Conservation (phyloP, 2,797 vertebrate species). For the Tauraco hartlaubi region DNA sequence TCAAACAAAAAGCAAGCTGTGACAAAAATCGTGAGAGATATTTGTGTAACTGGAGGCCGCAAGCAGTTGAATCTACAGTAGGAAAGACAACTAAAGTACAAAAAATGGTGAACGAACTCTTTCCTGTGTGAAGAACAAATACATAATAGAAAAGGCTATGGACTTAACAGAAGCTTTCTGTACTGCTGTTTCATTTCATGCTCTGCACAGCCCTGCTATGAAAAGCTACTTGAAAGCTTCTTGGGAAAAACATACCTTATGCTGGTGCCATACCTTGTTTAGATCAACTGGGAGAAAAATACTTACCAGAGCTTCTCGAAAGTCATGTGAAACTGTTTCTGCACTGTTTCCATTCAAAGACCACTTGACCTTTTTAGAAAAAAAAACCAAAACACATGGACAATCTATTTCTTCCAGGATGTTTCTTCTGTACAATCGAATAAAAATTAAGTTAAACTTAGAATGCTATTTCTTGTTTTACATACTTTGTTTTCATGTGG, state of each 20-base stretch:
- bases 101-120: background rate
- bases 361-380: constrained; percentile 41
- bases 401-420: background rate
- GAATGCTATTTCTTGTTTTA: background rate
- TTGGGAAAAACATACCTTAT: constrained; percentile 16
- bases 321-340: constrained; percentile 26
- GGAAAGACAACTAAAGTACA: background rate
- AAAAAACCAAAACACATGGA: background rate
- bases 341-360: background rate
- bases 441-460: background rate
- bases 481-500: background rate
- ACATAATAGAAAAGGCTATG: background rate
- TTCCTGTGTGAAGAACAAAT: constrained; percentile 6
- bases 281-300: constrained; percentile 40
- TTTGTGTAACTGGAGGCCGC: fast-evolving
- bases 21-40: background rate
- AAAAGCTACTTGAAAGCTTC: constrained; percentile 31
- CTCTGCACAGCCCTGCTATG: background rate
- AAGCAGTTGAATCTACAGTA: background rate
- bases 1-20: constrained; percentile 2
- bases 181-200: background rate
- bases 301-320: constrained; percentile 7
- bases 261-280: constrained; percentile 45
- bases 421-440: background rate
- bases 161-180: constrained; percentile 13